Percentiles rank a stretch among this genome's conserved stretches.
phyloP scores from a whole-genome alignment of 2,888 invertebrate species.

The Ophion ventricosus region DNA sequence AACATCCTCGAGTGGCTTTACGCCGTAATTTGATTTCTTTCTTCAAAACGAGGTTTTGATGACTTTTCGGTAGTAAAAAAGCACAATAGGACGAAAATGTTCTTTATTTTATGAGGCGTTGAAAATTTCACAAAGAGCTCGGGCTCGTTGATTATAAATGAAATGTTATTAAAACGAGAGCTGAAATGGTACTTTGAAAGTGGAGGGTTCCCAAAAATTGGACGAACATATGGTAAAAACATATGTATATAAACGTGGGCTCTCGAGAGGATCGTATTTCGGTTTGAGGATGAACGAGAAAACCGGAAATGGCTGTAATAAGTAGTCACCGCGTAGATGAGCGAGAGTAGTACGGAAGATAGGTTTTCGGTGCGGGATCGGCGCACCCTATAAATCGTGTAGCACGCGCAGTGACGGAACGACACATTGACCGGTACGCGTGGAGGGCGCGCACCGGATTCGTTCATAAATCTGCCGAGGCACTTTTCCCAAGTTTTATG shows the following conservation, averaged over 20 bases:
- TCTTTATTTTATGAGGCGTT: too few species aligned
- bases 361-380: neutral
- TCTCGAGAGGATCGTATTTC: neutral
- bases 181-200: too few species aligned
- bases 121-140: too few species aligned
- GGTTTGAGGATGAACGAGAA: neutral
- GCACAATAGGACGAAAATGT: too few species aligned
- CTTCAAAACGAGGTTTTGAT: too few species aligned
- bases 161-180: neutral
- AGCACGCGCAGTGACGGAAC: slow-evolving; percentile 28
- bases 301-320: slow-evolving; percentile 34
- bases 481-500: slow-evolving; percentile 61
- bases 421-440: slow-evolving; percentile 22
- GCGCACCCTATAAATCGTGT: slow-evolving; percentile 40
- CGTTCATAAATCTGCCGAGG: slow-evolving; percentile 58
- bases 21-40: too few species aligned
- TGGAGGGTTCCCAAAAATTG: too few species aligned
- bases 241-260: neutral
- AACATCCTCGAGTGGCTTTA: too few species aligned
- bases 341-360: slow-evolving; percentile 1
- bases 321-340: slow-evolving; percentile 18
- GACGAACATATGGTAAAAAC: too few species aligned
- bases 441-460: slow-evolving; percentile 3
- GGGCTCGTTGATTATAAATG: too few species aligned
- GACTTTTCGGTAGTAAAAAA: too few species aligned